Evolutionary conservation across 2,888 invertebrate genomes (phyloP).

Genomic region (Ormyrus pomaceus): DNA sequence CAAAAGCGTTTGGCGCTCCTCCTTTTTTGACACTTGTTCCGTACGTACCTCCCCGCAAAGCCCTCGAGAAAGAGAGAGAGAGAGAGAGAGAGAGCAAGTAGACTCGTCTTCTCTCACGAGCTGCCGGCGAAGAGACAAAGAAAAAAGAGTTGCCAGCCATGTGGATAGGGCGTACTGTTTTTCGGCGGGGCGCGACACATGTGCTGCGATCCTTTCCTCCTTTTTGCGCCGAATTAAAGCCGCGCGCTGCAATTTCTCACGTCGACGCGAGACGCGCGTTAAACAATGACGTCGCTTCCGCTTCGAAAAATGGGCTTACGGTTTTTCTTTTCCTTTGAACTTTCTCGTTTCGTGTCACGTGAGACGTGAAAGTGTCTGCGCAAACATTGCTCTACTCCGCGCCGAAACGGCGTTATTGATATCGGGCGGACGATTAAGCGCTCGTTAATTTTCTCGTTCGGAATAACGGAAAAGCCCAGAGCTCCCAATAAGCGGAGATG

Average conservation of each 20-base stretch:
- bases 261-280: no score
- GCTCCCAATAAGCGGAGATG: no score
- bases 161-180: constrained; percentile 36
- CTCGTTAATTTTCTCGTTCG: no score
- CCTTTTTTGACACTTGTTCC: constrained; percentile 15
- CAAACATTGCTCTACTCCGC: no score
- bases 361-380: no score
- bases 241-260: not conserved
- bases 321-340: no score
- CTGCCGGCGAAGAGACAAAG: not conserved
- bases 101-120: not conserved
- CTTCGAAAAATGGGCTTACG: not conserved
- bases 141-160: constrained; percentile 47
- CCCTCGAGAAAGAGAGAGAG: constrained; percentile 14
- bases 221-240: not conserved
- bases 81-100: not conserved
- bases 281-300: constrained; percentile 15
- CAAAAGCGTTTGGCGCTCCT: not conserved
- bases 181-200: constrained; percentile 44
- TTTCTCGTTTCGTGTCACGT: no score
- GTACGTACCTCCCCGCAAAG: not conserved
- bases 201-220: constrained; percentile 22
- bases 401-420: no score
- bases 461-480: no score
- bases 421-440: no score